phyloP scores from a whole-genome alignment of 2,797 vertebrate species.

The Diplodus puntazzo region DNA sequence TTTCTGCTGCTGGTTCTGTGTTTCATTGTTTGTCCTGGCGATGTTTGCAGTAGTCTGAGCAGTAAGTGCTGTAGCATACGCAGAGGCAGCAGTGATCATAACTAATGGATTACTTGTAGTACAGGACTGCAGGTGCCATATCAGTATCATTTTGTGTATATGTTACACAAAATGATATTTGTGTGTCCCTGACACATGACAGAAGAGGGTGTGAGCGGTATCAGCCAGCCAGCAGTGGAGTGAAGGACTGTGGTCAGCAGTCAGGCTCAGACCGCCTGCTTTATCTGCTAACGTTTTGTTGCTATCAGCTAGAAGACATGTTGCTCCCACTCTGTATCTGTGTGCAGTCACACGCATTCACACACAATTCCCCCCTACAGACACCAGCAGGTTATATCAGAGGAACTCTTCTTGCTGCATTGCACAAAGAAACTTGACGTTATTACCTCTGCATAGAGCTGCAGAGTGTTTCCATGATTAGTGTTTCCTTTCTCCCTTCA shows the following conservation, averaged over 20 bases:
- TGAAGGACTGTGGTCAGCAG: constrained; percentile 16
- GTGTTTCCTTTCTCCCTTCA: background rate
- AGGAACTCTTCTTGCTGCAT: background rate
- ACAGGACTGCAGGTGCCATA: background rate
- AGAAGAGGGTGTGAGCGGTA: background rate
- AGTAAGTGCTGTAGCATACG: background rate
- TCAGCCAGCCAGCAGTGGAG: background rate
- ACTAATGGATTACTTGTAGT: no score
- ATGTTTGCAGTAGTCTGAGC: background rate
- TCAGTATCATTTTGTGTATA: background rate
- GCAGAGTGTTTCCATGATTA: background rate
- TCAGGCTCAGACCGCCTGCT: background rate
- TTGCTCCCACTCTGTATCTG: constrained; percentile 2
- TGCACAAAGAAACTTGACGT: background rate
- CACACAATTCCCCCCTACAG: background rate
- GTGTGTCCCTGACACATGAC: background rate
- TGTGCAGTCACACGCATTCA: background rate
- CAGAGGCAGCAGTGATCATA: background rate
- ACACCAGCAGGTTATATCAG: background rate
- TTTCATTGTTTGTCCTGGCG: background rate
- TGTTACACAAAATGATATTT: background rate
- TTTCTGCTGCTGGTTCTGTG: background rate
- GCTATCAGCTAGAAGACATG: constrained; percentile 59
- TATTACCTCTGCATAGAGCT: background rate
- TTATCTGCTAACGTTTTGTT: constrained; percentile 54